phyloP scores from a whole-genome alignment of 2,797 vertebrate species.

The Typhlichthys eigenmanni region DNA sequence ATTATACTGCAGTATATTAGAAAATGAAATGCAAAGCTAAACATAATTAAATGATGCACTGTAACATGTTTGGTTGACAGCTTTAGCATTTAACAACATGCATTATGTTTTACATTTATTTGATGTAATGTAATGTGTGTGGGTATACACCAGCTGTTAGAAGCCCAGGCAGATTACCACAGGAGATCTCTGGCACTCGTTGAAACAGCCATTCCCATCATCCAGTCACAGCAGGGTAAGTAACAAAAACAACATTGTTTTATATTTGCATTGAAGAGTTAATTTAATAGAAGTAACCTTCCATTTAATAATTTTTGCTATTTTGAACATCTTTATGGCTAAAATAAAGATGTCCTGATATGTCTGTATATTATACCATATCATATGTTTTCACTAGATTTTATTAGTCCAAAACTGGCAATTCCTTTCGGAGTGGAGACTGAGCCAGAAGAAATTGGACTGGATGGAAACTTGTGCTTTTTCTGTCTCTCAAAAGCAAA shows the following conservation, averaged over 20 bases:
- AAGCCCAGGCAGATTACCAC: slow-evolving; percentile 98
- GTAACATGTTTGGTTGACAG: neutral
- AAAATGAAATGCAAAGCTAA: slow-evolving; percentile 28
- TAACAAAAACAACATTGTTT: neutral
- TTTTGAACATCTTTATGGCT: no score
- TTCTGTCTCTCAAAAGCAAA: neutral
- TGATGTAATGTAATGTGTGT: slow-evolving; percentile 18
- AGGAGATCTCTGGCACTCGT: slow-evolving; percentile 92
- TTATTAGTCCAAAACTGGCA: no score
- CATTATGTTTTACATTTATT: neutral
- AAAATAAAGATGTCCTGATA: no score
- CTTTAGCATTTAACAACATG: neutral
- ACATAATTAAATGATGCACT: neutral
- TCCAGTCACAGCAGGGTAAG: slow-evolving; percentile 94
- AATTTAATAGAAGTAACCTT: no score
- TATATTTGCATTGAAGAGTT: slow-evolving; percentile 1
- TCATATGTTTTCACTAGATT: no score
- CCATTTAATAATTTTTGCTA: no score
- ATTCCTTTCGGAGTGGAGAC: neutral
- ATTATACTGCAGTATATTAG: slow-evolving; percentile 11
- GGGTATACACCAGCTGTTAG: slow-evolving; percentile 85
- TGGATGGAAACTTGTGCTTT: slow-evolving; percentile 6
- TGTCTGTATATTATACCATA: no score
- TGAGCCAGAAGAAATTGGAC: neutral
- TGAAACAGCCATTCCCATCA: slow-evolving; percentile 90